phyloP scores from a whole-genome alignment of 2,113 vertebrate genomes.

The Caloenas nicobarica region DNA sequence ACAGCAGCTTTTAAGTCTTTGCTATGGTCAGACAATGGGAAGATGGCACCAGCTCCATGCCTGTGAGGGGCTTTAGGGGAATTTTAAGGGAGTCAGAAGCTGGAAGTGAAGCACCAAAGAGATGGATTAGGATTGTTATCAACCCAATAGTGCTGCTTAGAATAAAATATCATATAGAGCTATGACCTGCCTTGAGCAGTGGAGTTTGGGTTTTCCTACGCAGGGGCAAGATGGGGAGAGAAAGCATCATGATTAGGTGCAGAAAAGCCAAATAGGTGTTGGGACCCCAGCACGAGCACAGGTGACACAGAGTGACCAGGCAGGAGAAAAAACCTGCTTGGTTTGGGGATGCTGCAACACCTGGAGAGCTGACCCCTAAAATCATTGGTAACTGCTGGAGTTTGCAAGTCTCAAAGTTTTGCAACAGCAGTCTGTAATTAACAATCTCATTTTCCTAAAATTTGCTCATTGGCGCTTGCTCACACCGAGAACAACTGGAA shows the following conservation, averaged over 20 bases:
- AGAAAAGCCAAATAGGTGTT: neutral
- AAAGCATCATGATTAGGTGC: rapidly evolving
- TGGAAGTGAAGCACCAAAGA: neutral
- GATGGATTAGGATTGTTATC: neutral
- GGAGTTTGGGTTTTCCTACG: neutral
- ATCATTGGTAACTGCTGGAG: neutral
- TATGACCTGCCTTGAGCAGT: neutral
- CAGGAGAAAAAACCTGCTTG: neutral
- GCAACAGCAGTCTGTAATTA: neutral
- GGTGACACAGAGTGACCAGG: neutral
- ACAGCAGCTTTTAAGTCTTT: conserved; percentile 19
- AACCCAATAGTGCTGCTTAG: neutral
- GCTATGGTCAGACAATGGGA: neutral
- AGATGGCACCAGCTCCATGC: neutral
- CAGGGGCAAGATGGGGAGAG: neutral
- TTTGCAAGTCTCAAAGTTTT: neutral
- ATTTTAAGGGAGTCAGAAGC: neutral
- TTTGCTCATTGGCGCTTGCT: neutral
- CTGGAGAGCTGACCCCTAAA: neutral
- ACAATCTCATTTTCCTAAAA: neutral
- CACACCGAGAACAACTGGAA: neutral
- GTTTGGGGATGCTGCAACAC: neutral
- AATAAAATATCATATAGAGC: neutral
- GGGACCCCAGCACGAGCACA: neutral
- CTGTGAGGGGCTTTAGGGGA: neutral